A percentile compares a stretch with the other conserved stretches of the same genome.
These are phyloP conservation scores for Drosophila littoralis DNA, from an alignment of 1,140 invertebrate species.

Conservation along the genomic window DNA sequence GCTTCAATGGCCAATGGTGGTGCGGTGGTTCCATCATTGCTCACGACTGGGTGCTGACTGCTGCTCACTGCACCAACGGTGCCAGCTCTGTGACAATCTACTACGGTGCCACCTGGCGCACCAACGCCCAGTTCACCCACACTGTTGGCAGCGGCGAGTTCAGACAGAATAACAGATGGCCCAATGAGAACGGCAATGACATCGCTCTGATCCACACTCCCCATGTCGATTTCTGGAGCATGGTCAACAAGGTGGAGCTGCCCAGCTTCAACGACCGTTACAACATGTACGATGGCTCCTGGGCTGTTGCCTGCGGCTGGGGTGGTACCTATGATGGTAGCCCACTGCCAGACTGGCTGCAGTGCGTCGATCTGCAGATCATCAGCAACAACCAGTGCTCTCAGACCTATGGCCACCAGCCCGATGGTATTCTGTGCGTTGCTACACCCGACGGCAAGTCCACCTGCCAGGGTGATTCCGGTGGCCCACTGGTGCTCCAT, in stretches of 20 bases:
- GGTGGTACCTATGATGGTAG: slow-evolving; percentile 31
- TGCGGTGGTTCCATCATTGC: slow-evolving; percentile 87
- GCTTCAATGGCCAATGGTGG: slow-evolving; percentile 84
- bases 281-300: slow-evolving; percentile 15
- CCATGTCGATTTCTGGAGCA: slow-evolving; percentile 20
- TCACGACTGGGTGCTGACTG: slow-evolving; percentile 85
- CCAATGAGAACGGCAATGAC: slow-evolving; percentile 25
- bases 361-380: slow-evolving; percentile 30
- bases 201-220: slow-evolving; percentile 34
- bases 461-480: slow-evolving; percentile 60
- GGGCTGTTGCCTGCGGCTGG: slow-evolving; percentile 48
- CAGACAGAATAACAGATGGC: slow-evolving; percentile 19
- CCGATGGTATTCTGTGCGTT: slow-evolving; percentile 50
- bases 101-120: slow-evolving; percentile 60
- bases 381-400: slow-evolving; percentile 18
- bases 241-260: slow-evolving; percentile 35
- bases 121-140: slow-evolving; percentile 42
- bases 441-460: slow-evolving; percentile 50
- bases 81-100: slow-evolving; percentile 49
- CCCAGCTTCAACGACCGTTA: slow-evolving; percentile 32
- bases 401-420: slow-evolving; percentile 7
- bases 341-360: slow-evolving; percentile 19
- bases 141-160: slow-evolving; percentile 12
- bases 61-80: slow-evolving; percentile 57
- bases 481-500: slow-evolving; percentile 56